Evolutionary conservation across 1,140 invertebrate genomes (phyloP), one percentile per base, ranked within the genome.

Genomic region (Cecropterus lyciades): DNA sequence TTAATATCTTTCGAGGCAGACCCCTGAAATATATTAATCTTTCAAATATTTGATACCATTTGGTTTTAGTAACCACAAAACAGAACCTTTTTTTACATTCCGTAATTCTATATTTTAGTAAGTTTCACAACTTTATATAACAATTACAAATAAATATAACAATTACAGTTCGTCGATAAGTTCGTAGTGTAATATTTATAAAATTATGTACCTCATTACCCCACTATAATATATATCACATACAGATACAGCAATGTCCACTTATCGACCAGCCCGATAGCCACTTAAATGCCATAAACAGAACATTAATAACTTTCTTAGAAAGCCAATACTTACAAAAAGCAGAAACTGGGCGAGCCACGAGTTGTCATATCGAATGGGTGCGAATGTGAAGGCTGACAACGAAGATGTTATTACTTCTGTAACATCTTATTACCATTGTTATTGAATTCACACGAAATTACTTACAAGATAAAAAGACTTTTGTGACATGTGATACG

Each of bases 381-480:
- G 37, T 69, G 64, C 53, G 67, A 56, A 67, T 24, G 45, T 42
- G 57, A 16, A 52, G 30, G 30, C 30, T 17, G 14, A 65, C 67
- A 72, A 72, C 65, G 52, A 72, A 70, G 42, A 65, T 27, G 37
- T 16, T 67, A 75, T 64, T 64, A 64, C 67, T 49, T 37, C 67
- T 73, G 67, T 57, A 67, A 62, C 72, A 73, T 70, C 79, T 63
- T 73, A 79, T 77, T 79, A 67, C 67, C 52, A 79, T 75, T 77
- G 71, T 72, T 59, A 59, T 67, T 30, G 17, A 20, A 72, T 75
- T 76, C 74, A 67, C 76, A 77, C 72, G 69, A 37, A 59, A 16
- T 55, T 15, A 14, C 30, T 40, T 16, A 33, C 33, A 55, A 40
- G 15, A 40, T 13, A 52, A 33, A 52, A 66, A 62, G 40, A n/a